Conservation (phyloP, 2,888 invertebrate genomes). For the Antheraea assamensis region DNA sequence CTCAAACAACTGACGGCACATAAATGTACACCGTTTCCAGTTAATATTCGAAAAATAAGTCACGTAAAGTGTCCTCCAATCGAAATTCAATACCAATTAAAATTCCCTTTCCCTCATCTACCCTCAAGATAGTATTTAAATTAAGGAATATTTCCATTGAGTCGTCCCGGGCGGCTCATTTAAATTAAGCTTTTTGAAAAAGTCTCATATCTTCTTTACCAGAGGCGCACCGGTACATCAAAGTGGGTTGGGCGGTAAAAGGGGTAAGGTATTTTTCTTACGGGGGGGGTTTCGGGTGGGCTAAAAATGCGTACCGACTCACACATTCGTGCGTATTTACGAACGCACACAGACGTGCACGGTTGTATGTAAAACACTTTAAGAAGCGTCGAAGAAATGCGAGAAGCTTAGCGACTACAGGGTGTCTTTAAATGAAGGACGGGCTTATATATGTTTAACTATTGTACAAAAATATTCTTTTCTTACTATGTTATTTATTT, state of each 20-base stretch:
- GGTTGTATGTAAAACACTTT: constrained; percentile 82
- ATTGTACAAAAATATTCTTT: neutral
- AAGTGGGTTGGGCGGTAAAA: constrained; percentile 67
- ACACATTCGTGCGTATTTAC: constrained; percentile 79
- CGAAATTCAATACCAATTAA: constrained; percentile 82
- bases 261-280: constrained; percentile 71
- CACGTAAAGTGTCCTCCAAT: constrained; percentile 57
- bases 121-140: constrained; percentile 77
- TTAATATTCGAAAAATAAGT: constrained; percentile 21
- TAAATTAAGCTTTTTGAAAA: constrained; percentile 82
- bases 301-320: constrained; percentile 79
- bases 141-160: constrained; percentile 79
- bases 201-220: constrained; percentile 81
- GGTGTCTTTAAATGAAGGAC: constrained; percentile 43
- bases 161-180: constrained; percentile 75
- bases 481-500: neutral
- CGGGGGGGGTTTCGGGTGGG: constrained; percentile 65
- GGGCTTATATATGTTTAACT: neutral
- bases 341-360: constrained; percentile 65
- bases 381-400: constrained; percentile 82
- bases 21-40: constrained; percentile 14
- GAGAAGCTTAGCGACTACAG: constrained; percentile 77
- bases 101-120: constrained; percentile 57
- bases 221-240: constrained; percentile 77
- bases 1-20: neutral